These are phyloP conservation scores for Platygyra sinensis DNA, from an alignment of 64 coral and sea anemone species.

Conservation along the genomic window DNA sequence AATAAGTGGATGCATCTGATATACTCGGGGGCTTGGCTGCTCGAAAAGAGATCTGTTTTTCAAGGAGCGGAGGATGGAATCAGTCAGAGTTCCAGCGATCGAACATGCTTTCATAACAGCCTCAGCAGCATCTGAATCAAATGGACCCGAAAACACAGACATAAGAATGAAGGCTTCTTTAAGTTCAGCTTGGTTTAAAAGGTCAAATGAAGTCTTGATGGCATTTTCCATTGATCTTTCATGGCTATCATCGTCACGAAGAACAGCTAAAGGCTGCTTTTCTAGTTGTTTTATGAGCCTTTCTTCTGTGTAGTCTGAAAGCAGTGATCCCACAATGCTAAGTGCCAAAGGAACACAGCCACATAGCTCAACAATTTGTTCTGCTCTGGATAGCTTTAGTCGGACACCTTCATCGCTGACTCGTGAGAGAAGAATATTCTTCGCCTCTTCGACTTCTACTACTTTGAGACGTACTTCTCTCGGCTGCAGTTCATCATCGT, in stretches of 20 bases:
- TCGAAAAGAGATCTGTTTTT: too few species aligned
- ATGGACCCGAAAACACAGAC: neutral
- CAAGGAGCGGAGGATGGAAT: too few species aligned
- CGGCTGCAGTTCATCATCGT: too few species aligned
- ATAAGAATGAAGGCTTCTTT: conserved; percentile 17
- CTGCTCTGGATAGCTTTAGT: neutral
- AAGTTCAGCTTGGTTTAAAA: neutral
- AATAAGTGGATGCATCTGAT: too few species aligned
- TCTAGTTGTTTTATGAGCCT: neutral
- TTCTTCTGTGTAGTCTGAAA: conserved; percentile 43
- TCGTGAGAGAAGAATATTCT: too few species aligned
- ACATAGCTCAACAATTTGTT: conserved; percentile 26
- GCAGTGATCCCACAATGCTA: conserved; percentile 32
- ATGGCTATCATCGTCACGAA: conserved; percentile 15
- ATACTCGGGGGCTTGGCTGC: too few species aligned
- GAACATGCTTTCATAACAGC: too few species aligned
- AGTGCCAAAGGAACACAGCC: conserved; percentile 50
- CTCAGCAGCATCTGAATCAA: neutral
- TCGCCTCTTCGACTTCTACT: too few species aligned
- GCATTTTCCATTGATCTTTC: conserved; percentile 10
- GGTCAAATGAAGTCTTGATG: conserved; percentile 39
- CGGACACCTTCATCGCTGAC: neutral
- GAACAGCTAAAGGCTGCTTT: neutral
- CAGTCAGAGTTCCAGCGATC: too few species aligned
- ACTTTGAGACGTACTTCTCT: too few species aligned